Conservation (phyloP, 2,113 vertebrate species). For the Ophiodon elongatus region DNA sequence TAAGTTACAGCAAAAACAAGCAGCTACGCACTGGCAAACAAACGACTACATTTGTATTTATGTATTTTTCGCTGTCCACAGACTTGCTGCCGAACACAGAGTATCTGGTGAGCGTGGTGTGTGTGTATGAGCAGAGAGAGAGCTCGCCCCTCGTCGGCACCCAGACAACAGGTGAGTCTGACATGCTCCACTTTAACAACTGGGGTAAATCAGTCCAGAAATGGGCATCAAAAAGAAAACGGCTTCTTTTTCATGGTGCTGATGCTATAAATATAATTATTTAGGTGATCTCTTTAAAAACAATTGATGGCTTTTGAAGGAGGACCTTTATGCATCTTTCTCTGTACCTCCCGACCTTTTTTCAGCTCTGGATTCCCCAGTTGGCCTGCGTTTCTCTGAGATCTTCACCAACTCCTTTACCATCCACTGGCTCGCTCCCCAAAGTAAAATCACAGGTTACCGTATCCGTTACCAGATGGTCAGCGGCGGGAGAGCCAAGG, state of each 20-base stretch:
- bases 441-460: constrained; percentile 89
- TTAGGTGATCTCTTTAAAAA: not conserved
- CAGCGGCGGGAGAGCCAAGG: constrained; percentile 85
- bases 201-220: not conserved
- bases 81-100: constrained; percentile 94
- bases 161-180: constrained; percentile 88
- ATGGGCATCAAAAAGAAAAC: not conserved
- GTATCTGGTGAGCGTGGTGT: constrained; percentile 93
- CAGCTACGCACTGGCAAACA: not conserved
- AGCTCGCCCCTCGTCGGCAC: constrained; percentile 88
- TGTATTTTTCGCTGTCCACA: constrained; percentile 64
- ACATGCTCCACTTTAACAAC: not conserved
- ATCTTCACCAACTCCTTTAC: constrained; percentile 93
- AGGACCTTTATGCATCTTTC: not conserved
- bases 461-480: constrained; percentile 88
- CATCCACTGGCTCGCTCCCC: constrained; percentile 93
- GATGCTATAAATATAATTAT: not conserved
- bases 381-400: constrained; percentile 92
- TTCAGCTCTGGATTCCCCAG: constrained; percentile 93
- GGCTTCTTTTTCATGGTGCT: not conserved
- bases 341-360: not conserved
- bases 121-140: constrained; percentile 91
- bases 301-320: not conserved
- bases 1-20: constrained; percentile 78
- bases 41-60: not conserved